Conservation (phyloP, 2,888 invertebrate species). For the Lutraria lutraria region DNA sequence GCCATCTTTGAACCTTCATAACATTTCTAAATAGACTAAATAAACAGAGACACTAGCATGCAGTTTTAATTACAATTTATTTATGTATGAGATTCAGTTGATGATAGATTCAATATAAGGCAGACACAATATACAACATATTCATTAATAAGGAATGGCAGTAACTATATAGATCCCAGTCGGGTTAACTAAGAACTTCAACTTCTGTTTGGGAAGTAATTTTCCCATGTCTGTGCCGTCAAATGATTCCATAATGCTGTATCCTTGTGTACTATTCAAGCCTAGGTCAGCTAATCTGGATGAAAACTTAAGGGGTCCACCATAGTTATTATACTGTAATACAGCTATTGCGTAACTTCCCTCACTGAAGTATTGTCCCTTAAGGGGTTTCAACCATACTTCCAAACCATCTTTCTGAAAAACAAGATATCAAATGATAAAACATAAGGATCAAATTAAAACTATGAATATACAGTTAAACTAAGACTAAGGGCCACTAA, state of each 20-base stretch:
- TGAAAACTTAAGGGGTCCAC: slow-evolving; percentile 65
- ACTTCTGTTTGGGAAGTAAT: slow-evolving; percentile 32
- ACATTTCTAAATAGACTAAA: no score
- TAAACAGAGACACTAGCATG: no score
- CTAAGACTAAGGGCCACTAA: no score
- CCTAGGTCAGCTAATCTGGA: slow-evolving; percentile 38
- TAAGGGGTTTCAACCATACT: slow-evolving; percentile 93
- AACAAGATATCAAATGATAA: background rate
- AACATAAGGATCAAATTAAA: no score
- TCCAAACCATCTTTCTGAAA: slow-evolving; percentile 87
- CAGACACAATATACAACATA: no score
- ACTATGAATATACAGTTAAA: no score
- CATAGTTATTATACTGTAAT: slow-evolving; percentile 73
- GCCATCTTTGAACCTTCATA: no score
- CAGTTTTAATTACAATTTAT: no score
- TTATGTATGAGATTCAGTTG: no score
- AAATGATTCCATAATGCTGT: slow-evolving; percentile 60
- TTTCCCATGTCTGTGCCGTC: slow-evolving; percentile 55
- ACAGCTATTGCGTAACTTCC: slow-evolving; percentile 79
- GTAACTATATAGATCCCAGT: slow-evolving; percentile 61
- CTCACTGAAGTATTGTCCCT: slow-evolving; percentile 58
- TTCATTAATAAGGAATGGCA: slow-evolving; percentile 40
- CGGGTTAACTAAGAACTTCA: slow-evolving; percentile 57
- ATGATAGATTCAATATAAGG: no score
- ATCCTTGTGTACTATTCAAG: slow-evolving; percentile 48